Conservation (phyloP, 2,113 vertebrate species). For the Apistogramma diplotaenia region DNA sequence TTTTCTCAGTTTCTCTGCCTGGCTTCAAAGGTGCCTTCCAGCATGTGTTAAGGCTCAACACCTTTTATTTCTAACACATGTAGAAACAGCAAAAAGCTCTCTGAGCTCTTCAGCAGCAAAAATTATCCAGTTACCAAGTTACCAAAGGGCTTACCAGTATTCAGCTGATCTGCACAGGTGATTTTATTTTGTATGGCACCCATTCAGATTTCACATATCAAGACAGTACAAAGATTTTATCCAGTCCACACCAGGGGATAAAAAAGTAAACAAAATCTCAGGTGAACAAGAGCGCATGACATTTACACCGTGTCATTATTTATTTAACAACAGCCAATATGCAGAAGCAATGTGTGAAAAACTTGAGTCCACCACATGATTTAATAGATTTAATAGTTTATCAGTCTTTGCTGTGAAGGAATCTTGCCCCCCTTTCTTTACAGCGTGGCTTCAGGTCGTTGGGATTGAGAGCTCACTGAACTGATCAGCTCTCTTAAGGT, state of each 20-base stretch:
- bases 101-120: neutral
- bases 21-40: neutral
- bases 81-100: neutral
- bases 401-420: neutral
- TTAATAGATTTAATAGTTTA: too few species aligned
- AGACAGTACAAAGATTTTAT: neutral
- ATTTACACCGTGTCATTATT: neutral
- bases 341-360: neutral
- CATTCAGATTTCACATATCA: neutral
- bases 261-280: neutral
- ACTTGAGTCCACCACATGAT: neutral
- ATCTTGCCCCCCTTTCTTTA: neutral
- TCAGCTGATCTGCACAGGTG: too few species aligned
- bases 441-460: neutral
- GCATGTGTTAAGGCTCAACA: neutral
- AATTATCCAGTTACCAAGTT: too few species aligned
- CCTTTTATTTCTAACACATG: neutral
- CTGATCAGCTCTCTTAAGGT: too few species aligned
- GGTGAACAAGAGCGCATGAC: neutral
- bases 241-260: neutral
- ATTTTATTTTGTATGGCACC: neutral
- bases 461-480: too few species aligned
- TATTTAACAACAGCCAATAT: neutral
- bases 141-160: too few species aligned
- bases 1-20: neutral